phyloP scores from a whole-genome alignment of 2,888 invertebrate genomes.

The Caenorhabditis sinica region DNA sequence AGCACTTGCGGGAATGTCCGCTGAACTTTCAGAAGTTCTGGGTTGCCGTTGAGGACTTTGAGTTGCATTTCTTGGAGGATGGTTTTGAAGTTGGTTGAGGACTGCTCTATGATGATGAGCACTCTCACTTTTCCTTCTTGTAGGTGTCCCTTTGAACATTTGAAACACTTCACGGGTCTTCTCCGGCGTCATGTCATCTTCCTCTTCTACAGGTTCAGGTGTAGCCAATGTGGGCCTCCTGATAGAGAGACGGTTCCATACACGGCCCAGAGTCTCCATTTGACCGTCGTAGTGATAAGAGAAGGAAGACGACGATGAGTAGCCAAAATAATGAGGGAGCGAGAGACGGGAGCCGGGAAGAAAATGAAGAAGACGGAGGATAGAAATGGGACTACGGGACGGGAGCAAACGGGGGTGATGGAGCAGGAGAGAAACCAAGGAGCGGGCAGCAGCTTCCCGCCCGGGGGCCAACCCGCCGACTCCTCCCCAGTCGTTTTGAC shows the following conservation, averaged over 20 bases:
- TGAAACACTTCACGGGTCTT: slow-evolving; percentile 75
- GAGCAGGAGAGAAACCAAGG: slow-evolving; percentile 50
- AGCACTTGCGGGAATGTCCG: slow-evolving; percentile 32
- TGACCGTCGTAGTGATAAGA: slow-evolving; percentile 6
- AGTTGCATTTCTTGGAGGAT: slow-evolving; percentile 46
- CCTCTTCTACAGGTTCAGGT: slow-evolving; percentile 49
- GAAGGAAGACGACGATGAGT: slow-evolving; percentile 10
- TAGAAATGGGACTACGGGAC: slow-evolving; percentile 48
- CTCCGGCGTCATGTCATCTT: slow-evolving; percentile 66
- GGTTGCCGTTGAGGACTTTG: slow-evolving; percentile 53
- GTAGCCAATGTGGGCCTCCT: slow-evolving; percentile 58
- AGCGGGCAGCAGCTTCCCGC: slow-evolving; percentile 56
- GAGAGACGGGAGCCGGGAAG: slow-evolving; percentile 26
- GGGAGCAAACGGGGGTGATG: slow-evolving; percentile 23
- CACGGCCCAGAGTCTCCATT: slow-evolving; percentile 72
- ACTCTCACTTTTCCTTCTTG: slow-evolving; percentile 54
- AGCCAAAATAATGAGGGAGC: slow-evolving; percentile 51
- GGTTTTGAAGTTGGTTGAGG: slow-evolving; percentile 58
- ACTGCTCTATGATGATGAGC: slow-evolving; percentile 40
- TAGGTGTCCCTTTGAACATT: slow-evolving; percentile 69
- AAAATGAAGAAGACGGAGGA: slow-evolving; percentile 38
- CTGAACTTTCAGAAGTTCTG: slow-evolving; percentile 51
- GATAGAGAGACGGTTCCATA: slow-evolving; percentile 72
- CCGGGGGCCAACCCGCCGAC: slow-evolving; percentile 34
- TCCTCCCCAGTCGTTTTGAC: slow-evolving; percentile 58